Evolutionary conservation across 2,888 invertebrate species (phyloP).

Genomic region (Campaea margaritaria): DNA sequence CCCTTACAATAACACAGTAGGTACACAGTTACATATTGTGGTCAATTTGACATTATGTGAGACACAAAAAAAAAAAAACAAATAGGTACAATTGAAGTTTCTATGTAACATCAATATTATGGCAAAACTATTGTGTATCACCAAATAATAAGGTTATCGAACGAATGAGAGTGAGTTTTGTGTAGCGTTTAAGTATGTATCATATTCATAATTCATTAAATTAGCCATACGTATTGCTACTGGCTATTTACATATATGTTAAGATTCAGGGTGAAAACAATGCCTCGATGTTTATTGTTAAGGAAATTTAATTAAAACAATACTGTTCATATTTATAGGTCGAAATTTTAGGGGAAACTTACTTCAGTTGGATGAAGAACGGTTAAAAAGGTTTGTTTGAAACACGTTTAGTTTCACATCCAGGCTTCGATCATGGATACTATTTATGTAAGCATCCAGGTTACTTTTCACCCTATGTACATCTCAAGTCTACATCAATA

Average conservation of each 20-base stretch:
- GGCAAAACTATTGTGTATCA: conserved; percentile 52
- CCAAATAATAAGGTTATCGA: conserved; percentile 72
- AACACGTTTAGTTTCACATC: conserved; percentile 38
- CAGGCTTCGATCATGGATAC: too few species aligned
- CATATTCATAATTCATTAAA: conserved; percentile 58
- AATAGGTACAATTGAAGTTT: too few species aligned
- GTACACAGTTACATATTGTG: too few species aligned
- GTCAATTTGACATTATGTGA: too few species aligned
- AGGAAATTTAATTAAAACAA: neutral
- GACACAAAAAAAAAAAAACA: too few species aligned
- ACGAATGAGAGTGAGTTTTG: conserved; percentile 62
- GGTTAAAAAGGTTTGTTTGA: too few species aligned
- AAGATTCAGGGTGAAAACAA: conserved; percentile 21
- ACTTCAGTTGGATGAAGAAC: too few species aligned
- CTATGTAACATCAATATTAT: conserved; percentile 28
- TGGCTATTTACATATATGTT: conserved; percentile 57
- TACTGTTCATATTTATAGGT: too few species aligned
- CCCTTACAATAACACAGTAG: too few species aligned
- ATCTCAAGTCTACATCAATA: conserved; percentile 82
- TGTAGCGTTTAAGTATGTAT: conserved; percentile 54
- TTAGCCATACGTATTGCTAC: conserved; percentile 64
- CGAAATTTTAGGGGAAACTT: too few species aligned
- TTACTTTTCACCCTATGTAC: conserved; percentile 38
- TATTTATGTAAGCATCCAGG: too few species aligned
- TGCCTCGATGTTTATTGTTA: conserved; percentile 2